Evolutionary conservation across 2,113 vertebrate species (phyloP), one percentile per base, ranked within the genome.

Genomic region (Urocitellus parryii): DNA sequence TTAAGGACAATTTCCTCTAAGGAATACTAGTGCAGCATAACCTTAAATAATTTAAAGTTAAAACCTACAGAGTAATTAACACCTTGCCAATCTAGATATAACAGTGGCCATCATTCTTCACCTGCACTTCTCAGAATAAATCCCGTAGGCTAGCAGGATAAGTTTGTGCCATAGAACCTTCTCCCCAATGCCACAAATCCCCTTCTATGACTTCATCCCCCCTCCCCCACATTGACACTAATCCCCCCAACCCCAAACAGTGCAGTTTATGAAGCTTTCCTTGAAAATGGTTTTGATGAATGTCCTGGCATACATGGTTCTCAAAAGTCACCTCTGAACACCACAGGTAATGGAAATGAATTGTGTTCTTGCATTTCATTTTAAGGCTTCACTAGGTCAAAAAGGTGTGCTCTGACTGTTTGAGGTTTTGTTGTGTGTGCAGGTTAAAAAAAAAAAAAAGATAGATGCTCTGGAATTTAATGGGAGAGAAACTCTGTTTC

Each of bases 11-110:
- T 92, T 97, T 93, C 90, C 96, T 95, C 95, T 96, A 98, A 97
- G 96, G 96, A 97, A 95, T 86, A 90, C 97, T 97, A 97, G 91
- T 94, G 97, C 96, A 96, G 97, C 97, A 83, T 96, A 95, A 97
- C 96, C 98, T 98, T 97, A 97, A 97, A 97, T 96, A 97, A 97
- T 96, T 97, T 96, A 95, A 98, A 96, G 94, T 98, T 94, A 98
- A 97, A 97, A 91, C 95, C 97, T 98, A 98, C 91, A 8, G 97
- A 97, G 91, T 98, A 98, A 97, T 91, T 51, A 98, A 98, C 97
- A 98, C 97, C 94, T 20, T 42, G 90, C 97, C 92, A 95, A 29
- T 93, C 97, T 97, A 98, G 98, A 97, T 13, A 56, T 68, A 97
- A 97, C 93, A 97, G 68, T 91, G 97, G 94, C 0, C 94, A 37